Evolutionary conservation across 2,797 vertebrate genomes (phyloP), one percentile per base, ranked within the genome.

Genomic region (Pangasius mekongensis): DNA sequence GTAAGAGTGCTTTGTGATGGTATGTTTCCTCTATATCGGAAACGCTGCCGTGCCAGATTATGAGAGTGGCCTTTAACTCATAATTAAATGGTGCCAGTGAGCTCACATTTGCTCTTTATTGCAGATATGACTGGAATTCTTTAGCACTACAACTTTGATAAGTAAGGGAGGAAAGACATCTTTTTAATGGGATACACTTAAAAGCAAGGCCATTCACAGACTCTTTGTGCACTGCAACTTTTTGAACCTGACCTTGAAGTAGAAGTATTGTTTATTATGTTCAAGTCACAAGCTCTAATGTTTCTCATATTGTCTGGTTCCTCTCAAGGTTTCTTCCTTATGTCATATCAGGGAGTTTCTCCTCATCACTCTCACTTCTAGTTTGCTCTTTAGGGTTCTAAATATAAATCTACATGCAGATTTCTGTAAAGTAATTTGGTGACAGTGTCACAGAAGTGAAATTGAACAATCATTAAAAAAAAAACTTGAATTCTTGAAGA

Each of bases 61-160:
- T 33, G 43, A 87, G 80, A 86, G 54, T 87, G 85, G 73, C 89
- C 86, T 89, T 91, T 91, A 87, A 87, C 86, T 90, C 87, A 83
- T 74, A 91, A 90, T 89, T 69, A 88, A 84, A 74, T 78, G 67
- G 60, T 77, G 36, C 54, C 24, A 27, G 52, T 82, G 87, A 89
- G 88, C 54, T 16, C 52, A 73, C 49, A 73, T 89, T 87, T 66
- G 86, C 73, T 86, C 66, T 88, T 83, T 77, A 86, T 84, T 14
- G 8, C 20, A 80, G 62, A 83, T 83, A 91, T 74, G 58, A 84
- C 64, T 85, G 54, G 76, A 56, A 87, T 71, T 47, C 56, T 47
- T 39, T 36, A 58, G 56, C 16, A 13, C 11, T 82, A 58, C 64
- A 88, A 67, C 67, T 83, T 77, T 81, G 81, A 85, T 87, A 74